Evolutionary conservation across 2,797 vertebrate species (phyloP), one percentile per base, ranked within the genome.

Genomic region (Podarcis lilfordi): DNA sequence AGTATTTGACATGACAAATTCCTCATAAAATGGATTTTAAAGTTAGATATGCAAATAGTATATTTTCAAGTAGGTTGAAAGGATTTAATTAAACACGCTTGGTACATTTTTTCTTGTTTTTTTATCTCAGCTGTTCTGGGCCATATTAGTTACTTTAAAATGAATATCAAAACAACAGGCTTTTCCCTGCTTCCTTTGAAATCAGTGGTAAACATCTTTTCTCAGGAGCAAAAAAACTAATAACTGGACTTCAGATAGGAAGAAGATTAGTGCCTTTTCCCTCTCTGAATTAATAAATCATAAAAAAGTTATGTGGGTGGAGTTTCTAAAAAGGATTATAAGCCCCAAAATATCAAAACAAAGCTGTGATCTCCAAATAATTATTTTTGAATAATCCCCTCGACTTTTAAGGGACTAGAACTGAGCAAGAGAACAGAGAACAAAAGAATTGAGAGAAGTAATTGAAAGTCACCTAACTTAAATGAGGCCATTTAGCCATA

Each of bases 121-220:
- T 11, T 19, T 55, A 75, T 89, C 92, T 90, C 55, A 93, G 61
- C 37, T 71, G 59, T 5, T 19, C 7, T 45, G 90, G 9, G 1
- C 23, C 29, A 32, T 82, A 88, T 87, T 85, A 90, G 85, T 90
- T 83, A 83, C 1, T 0, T 89, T 86, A 61, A 84, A 80, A 21
- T 77, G 9, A 87, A 91, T 92, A 93, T 93, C 92, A 93, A 92
- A 92, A 7, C 79, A 72, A 83, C 37, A 75, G 82, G 19, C 32
- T 86, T 2, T 61, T 91, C 85, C 45, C 59, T 93, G 66, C 35
- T 85, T 8, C 35, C 79, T 94, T 93, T 94, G 93, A 93, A 91
- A 71, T 88, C 69, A 43, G 91, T 86, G 69, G 81, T 69, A 91
- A 92, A 72, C 15, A 43, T 55, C 2, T 32, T 75, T 91, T 80